Conservation (phyloP, 1,140 invertebrate species). For the Drosophila truncata region DNA sequence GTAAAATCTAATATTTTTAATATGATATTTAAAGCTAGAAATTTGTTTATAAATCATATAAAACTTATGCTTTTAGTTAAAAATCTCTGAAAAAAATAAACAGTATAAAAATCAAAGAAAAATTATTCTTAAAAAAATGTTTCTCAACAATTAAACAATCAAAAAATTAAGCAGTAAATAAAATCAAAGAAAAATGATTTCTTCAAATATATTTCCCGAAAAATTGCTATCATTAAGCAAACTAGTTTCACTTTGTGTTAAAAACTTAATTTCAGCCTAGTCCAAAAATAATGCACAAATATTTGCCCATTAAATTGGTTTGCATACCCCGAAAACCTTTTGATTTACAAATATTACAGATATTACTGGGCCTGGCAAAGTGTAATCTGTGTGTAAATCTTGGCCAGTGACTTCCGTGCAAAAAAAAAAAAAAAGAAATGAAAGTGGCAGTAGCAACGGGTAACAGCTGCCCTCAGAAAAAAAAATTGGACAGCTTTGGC, state of each 20-base stretch:
- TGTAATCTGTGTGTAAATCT: neutral
- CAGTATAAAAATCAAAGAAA: too few species aligned
- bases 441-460: conserved; percentile 24
- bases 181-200: neutral
- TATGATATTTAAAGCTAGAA: too few species aligned
- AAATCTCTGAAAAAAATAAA: too few species aligned
- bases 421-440: conserved; percentile 41
- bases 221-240: neutral
- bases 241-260: neutral
- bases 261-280: neutral
- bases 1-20: too few species aligned
- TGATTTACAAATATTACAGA: neutral
- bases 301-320: conserved; percentile 1
- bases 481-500: conserved; percentile 8
- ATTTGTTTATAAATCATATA: too few species aligned
- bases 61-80: too few species aligned
- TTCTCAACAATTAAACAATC: too few species aligned
- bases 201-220: neutral
- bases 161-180: too few species aligned
- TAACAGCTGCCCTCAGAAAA: conserved; percentile 20
- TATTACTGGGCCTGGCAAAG: neutral
- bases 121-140: too few species aligned
- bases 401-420: conserved; percentile 21
- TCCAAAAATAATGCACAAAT: neutral
- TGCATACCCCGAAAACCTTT: neutral